Conservation (phyloP, 2,797 vertebrate genomes). For the Pachyuromys duprasi region DNA sequence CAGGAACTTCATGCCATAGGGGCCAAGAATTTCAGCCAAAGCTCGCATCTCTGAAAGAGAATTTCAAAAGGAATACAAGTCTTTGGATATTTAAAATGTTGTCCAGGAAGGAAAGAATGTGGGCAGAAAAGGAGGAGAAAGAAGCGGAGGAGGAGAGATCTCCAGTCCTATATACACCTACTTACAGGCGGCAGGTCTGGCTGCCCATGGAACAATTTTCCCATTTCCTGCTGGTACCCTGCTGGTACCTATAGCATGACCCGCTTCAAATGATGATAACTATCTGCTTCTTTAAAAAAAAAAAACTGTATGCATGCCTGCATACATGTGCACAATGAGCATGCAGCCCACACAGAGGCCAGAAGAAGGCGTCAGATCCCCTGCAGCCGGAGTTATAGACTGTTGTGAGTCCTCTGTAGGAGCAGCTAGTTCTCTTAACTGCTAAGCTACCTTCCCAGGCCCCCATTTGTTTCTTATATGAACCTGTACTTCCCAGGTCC, state of each 20-base stretch:
- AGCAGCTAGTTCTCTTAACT: background rate
- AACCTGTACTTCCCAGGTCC: background rate
- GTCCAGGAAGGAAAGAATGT: conserved; percentile 38
- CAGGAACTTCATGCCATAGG: conserved; percentile 95
- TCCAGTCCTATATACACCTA: conserved; percentile 3
- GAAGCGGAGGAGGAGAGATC: background rate
- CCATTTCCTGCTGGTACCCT: background rate
- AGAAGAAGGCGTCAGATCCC: background rate
- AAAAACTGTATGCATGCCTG: background rate
- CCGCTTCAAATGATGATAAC: background rate
- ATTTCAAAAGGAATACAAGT: background rate
- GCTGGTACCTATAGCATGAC: background rate
- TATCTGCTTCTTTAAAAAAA: conserved; percentile 2
- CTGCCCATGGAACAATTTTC: background rate
- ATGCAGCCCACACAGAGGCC: background rate
- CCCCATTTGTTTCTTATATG: background rate
- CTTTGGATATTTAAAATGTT: conserved; percentile 30
- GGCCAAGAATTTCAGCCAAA: conserved; percentile 94
- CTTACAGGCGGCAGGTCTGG: background rate
- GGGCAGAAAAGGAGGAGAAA: background rate
- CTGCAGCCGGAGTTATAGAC: background rate
- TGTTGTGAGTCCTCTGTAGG: background rate
- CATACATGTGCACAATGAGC: background rate
- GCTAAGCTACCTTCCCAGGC: background rate
- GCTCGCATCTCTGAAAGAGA: conserved; percentile 90